Evolutionary conservation across 2,113 vertebrate species (phyloP), one percentile per base, ranked within the genome.

Genomic region (Dipodomys stephensi): DNA sequence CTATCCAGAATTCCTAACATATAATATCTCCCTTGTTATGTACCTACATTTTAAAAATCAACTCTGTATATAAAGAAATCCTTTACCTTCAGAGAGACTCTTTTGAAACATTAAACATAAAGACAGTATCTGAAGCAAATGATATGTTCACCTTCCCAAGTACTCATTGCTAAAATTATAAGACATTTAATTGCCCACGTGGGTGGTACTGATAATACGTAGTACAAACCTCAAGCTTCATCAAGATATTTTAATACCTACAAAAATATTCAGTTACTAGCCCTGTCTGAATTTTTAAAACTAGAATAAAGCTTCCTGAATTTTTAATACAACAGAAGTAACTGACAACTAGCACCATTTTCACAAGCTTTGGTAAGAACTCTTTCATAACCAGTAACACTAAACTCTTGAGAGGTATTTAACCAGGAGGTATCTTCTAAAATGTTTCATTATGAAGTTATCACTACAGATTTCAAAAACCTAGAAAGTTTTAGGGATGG

Each of bases 121-220:
- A 96, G 68, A 74, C 1, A 78, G 28, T 80, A 93, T 94, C 57
- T 94, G 90, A 92, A 39, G n/a, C 81, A 95, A 71, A 76, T 53
- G 90, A 44, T 79, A 93, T 15, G 32, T n/a, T 53, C 71, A 78
- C 3, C 30, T 79, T 80, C 39, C 72, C 64, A 78, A 79, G 62
- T 7, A 53, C 49, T 68, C 93, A 85, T 4, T 74, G 83, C 44
- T 46, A 78, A 95, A 94, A 83, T 4, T 87, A 0, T 27, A 64
- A 90, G 46, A 80, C 72, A 60, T 93, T 96, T 90, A 96, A 96
- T 18, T 96, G 78, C 49, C 57, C 78, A 23, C 68, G 95, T 94
- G 90, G 72, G 87, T 84, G 86, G 67, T 89, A 97, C 57, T 83
- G 81, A 39, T 2, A 18, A 71, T 88, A 95, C 4, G n/a, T 7